phyloP scores from a whole-genome alignment of 2,797 vertebrate species.

The Phataginus tetradactyla region DNA sequence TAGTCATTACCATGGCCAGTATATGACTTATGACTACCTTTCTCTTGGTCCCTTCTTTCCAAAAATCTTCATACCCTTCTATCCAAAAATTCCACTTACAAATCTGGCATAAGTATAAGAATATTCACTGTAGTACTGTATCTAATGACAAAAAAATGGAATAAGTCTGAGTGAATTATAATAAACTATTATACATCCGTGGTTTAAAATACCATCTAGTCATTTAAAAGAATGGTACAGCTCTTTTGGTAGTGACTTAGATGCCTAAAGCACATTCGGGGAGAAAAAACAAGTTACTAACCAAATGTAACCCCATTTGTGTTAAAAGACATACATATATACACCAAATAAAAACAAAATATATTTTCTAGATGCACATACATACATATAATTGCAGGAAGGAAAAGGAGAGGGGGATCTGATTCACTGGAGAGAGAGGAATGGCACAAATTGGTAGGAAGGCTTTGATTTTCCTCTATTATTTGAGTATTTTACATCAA shows the following conservation, averaged over 20 bases:
- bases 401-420: neutral
- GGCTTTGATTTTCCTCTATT: neutral
- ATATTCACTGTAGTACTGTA: neutral
- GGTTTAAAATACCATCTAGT: conserved; percentile 20
- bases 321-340: conserved; percentile 10
- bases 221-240: conserved; percentile 3
- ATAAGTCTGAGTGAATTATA: conserved; percentile 8
- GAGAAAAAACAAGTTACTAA: neutral
- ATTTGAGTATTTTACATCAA: conserved; percentile 33
- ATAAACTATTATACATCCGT: neutral
- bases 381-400: neutral
- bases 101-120: neutral
- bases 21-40: conserved; percentile 26
- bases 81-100: conserved; percentile 26
- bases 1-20: neutral
- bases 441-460: neutral
- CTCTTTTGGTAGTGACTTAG: conserved; percentile 11
- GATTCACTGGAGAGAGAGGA: neutral
- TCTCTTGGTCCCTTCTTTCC: neutral
- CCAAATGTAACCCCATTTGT: neutral
- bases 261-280: neutral
- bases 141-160: neutral
- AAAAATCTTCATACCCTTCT: conserved; percentile 21
- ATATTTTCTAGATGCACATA: neutral
- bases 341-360: conserved; percentile 24